phyloP scores from a whole-genome alignment of 2,888 invertebrate species.

The Endomychus coccineus region DNA sequence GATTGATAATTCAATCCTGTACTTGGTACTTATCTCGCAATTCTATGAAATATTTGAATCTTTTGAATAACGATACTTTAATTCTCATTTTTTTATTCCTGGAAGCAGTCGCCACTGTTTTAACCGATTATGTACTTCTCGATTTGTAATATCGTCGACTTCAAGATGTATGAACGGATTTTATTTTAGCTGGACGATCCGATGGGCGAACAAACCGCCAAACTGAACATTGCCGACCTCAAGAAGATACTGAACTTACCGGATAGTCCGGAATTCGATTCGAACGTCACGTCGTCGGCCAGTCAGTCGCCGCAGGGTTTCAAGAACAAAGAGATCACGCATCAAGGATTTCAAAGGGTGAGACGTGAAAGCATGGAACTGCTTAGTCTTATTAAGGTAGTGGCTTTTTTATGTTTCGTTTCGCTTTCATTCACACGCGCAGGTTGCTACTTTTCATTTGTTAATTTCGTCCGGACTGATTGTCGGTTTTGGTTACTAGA shows the following conservation, averaged over 20 bases:
- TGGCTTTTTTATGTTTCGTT: constrained; percentile 25
- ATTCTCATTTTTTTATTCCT: not conserved
- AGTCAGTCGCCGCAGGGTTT: constrained; percentile 18
- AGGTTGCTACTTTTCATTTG: no score
- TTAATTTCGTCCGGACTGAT: no score
- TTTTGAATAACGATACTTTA: no score
- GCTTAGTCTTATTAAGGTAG: constrained; percentile 83
- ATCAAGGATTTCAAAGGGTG: constrained; percentile 51
- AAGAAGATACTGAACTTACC: constrained; percentile 74
- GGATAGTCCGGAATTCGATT: constrained; percentile 41
- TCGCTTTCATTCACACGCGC: no score
- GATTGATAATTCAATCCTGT: no score
- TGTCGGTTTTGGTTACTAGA: no score
- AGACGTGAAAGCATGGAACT: constrained; percentile 94
- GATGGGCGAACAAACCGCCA: constrained; percentile 87
- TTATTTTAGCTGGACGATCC: constrained; percentile 68
- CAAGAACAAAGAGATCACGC: constrained; percentile 18
- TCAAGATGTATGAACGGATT: not conserved
- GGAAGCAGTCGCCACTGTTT: no score
- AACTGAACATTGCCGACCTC: constrained; percentile 86
- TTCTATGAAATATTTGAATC: no score
- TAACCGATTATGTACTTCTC: no score
- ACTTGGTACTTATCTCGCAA: not conserved
- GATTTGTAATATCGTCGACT: no score
- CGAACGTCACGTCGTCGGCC: constrained; percentile 19